Evolutionary conservation across 2,888 invertebrate species (phyloP), one percentile per base, ranked within the genome.

Genomic region (Clepsis dumicolana): DNA sequence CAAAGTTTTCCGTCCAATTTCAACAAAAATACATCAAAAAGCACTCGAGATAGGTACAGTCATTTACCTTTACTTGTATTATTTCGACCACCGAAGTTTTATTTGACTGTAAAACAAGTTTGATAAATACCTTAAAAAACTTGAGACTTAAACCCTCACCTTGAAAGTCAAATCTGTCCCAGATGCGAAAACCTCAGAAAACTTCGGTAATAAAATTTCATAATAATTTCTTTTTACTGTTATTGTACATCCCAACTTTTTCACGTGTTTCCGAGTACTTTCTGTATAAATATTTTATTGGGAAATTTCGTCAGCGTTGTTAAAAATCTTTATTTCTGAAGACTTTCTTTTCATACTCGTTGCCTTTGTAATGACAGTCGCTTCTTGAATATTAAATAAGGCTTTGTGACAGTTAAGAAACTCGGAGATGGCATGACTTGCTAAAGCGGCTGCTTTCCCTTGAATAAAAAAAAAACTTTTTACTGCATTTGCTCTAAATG

Each of bases 191-290:
- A 62, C 62, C 62, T 35, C 18, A 57, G 18, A 29, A 27, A 67
- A 56, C 24, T 50, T 32, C 2, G 10, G 18, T 18, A 41, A 52
- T 63, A 67, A 59, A 57, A 67, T 67, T 63, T 52, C 41, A 67
- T 56, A 32, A 62, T 44, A 29, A 12, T 27, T 48, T 35, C 16
- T 52, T 63, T 67, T 57, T 67, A 63, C 50, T 48, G 62, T 57
- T 67, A 53, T 53, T 16, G 21, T 60, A 24, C 29, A 50, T 14
- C 56, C 44, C n/a, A 56, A n/a, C 29, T 54, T 41, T 27, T 25
- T 59, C 41, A 64, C 64, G 52, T 59, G 59, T 68, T 44, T 44
- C 18, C 8, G 53, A 68, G 38, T 59, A 50, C 50, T 50, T 63
- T 35, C 2, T 32, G 21, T 38, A 53, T 61, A 50, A 67, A 66